Conservation (phyloP, 1,140 invertebrate species). For the Pogonomyrmex californicus region DNA sequence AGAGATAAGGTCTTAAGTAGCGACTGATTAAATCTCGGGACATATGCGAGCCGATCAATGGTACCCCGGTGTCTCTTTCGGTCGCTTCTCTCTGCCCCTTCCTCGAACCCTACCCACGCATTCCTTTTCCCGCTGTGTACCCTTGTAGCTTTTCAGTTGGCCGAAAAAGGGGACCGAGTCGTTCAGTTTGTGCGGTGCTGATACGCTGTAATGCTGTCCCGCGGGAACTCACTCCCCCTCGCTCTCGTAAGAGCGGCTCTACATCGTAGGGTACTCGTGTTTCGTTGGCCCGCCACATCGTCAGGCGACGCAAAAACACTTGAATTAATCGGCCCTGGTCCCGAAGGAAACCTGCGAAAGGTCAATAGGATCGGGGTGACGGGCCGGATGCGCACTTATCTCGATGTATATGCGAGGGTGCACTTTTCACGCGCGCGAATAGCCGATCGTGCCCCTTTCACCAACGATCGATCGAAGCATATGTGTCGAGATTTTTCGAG, state of each 20-base stretch:
- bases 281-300: constrained; percentile 31
- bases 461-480: constrained; percentile 54
- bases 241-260: constrained; percentile 61
- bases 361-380: constrained; percentile 75
- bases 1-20: constrained; percentile 85
- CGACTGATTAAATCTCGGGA: constrained; percentile 86
- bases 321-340: constrained; percentile 77
- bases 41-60: constrained; percentile 86
- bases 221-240: constrained; percentile 75
- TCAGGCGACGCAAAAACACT: constrained; percentile 76
- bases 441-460: constrained; percentile 69
- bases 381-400: constrained; percentile 67
- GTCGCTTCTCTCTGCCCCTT: constrained; percentile 53
- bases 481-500: constrained; percentile 58
- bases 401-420: constrained; percentile 59
- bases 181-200: constrained; percentile 85
- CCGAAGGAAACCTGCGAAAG: constrained; percentile 79
- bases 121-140: constrained; percentile 26
- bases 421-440: constrained; percentile 28
- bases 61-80: constrained; percentile 67
- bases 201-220: constrained; percentile 85
- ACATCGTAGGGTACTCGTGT: constrained; percentile 61
- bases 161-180: constrained; percentile 74
- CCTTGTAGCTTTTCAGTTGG: constrained; percentile 57
- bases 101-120: neutral